Evolutionary conservation across 2,113 vertebrate genomes (phyloP), one percentile per base, ranked within the genome.

Genomic region (Panthera tigris): DNA sequence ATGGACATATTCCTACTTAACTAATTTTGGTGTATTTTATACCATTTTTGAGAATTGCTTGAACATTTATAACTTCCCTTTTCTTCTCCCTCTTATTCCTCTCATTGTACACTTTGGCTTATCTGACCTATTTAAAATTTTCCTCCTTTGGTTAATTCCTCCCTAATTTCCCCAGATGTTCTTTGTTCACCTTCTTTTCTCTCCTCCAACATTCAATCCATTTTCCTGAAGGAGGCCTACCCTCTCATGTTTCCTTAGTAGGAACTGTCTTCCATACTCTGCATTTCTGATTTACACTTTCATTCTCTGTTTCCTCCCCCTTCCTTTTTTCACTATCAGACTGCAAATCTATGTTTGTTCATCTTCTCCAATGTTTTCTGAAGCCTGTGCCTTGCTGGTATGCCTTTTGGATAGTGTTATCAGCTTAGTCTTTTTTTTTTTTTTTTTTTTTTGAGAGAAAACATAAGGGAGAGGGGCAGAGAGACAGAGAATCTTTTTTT

Each of bases 11-110:
- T 65, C 36, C 41, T 63, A 27, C 41, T 52, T 66, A 84, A 21
- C 55, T 87, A 65, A 81, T 36, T 52, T 74, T 61, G 21, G 14
- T 23, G 3, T 68, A 21, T 91, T 97, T 91, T 93, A 39, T 66
- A 50, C 31, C 19, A 0, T 76, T 50, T 91, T 87, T 89, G 39
- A 73, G 71, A 25, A 15, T 92, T 65, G 12, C 18, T 57, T 69
- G 90, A 71, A 39, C 45, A 50, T 73, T 69, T 63, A 23, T 36
- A 74, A 23, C 50, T 92, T 96, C 23, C 21, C 76, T 76, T 79
- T 61, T 29, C 45, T 69, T 66, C 74, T 73, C 50, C 18, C 7
- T 33, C 55, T 45, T 89, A 15, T 29, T 21, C 4, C 39, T 48
- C 0, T 80, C 25, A 10, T 66, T 68, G 50, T 79, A 1, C 5